phyloP scores from a whole-genome alignment of 2,797 vertebrate genomes.

The Chelonia mydas region DNA sequence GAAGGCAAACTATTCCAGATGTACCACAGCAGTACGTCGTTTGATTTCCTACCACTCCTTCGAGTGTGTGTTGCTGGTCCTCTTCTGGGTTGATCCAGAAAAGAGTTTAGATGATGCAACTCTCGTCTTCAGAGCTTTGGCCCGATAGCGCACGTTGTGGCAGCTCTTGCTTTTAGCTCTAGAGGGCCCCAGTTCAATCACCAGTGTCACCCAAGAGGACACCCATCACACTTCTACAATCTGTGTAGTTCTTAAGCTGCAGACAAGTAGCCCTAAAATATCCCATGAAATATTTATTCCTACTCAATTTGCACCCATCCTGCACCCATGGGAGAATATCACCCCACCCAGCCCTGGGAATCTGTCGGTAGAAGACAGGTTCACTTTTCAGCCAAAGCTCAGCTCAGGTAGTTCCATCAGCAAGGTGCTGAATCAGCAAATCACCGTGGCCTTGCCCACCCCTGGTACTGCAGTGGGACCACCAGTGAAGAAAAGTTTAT shows the following conservation, averaged over 20 bases:
- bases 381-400: neutral
- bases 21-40: rapidly evolving
- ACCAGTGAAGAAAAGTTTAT: neutral
- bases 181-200: neutral
- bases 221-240: neutral
- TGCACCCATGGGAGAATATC: neutral
- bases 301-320: neutral
- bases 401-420: neutral
- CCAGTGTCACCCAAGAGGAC: neutral
- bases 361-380: neutral
- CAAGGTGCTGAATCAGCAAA: neutral
- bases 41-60: rapidly evolving
- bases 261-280: neutral
- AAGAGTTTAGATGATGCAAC: neutral
- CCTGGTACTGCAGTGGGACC: neutral
- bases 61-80: neutral
- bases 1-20: rapidly evolving
- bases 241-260: neutral
- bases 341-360: neutral
- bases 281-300: neutral
- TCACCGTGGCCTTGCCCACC: neutral
- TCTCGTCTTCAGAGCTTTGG: neutral
- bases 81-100: neutral
- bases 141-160: neutral
- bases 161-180: neutral